Conservation (phyloP, 1,140 invertebrate genomes). For the Calosoma granatense region DNA sequence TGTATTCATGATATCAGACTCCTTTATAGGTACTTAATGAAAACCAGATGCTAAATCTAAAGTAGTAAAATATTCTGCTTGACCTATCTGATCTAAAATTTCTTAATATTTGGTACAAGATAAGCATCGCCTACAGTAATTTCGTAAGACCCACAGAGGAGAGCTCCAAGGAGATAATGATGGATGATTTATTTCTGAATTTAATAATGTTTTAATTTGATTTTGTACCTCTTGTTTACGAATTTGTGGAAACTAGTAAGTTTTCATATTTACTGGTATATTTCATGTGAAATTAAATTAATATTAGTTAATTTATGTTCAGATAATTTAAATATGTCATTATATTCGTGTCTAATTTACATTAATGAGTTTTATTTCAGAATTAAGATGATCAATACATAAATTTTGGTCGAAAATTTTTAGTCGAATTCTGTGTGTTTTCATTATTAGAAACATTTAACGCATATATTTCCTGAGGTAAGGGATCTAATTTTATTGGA, state of each 20-base stretch:
- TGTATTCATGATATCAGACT: slow-evolving; percentile 30
- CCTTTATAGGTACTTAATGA: slow-evolving; percentile 34
- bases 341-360: too few relatives aligned
- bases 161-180: slow-evolving; percentile 16
- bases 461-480: too few relatives aligned
- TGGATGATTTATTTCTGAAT: slow-evolving; percentile 18
- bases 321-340: too few relatives aligned
- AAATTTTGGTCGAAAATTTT: too few relatives aligned
- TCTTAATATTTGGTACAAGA: slow-evolving; percentile 9
- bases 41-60: slow-evolving; percentile 36
- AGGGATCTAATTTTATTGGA: too few relatives aligned
- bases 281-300: too few relatives aligned
- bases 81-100: slow-evolving; percentile 15
- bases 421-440: too few relatives aligned
- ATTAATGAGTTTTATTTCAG: too few relatives aligned
- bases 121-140: slow-evolving; percentile 28
- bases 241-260: slow-evolving; percentile 24
- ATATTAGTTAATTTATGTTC: too few relatives aligned
- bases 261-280: slow-evolving; percentile 20
- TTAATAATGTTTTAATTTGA: slow-evolving; percentile 18
- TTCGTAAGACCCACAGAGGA: slow-evolving; percentile 20
- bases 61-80: slow-evolving; percentile 16
- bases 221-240: slow-evolving; percentile 22
- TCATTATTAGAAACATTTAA: too few relatives aligned
- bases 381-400: too few relatives aligned